Evolutionary conservation across 2,888 invertebrate species (phyloP).

Genomic region (Vanessa cardui): DNA sequence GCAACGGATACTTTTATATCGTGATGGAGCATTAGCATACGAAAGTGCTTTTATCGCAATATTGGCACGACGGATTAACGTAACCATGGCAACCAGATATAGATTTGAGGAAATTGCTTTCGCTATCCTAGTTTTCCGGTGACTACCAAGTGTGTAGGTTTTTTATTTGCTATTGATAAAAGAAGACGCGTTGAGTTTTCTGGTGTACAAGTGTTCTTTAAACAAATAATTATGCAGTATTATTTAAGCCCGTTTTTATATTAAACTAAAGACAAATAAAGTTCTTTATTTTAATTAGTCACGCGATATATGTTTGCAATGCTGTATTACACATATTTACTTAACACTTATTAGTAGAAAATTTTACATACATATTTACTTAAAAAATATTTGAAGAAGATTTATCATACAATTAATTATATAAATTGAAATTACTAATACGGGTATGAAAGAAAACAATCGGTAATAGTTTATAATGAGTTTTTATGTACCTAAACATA

Average conservation of each 20-base stretch:
- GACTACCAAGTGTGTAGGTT: neutral
- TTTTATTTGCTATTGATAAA: neutral
- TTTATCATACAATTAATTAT: no score
- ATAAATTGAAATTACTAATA: no score
- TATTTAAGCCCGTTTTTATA: no score
- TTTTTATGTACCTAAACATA: no score
- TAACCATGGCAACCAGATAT: slow-evolving; percentile 52
- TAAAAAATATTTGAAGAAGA: no score
- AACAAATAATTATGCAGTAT: no score
- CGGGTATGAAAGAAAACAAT: no score
- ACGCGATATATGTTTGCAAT: neutral
- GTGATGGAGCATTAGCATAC: slow-evolving; percentile 27
- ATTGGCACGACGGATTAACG: slow-evolving; percentile 45
- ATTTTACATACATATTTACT: no score
- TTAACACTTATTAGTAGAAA: no score
- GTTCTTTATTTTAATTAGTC: neutral
- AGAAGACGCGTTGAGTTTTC: neutral
- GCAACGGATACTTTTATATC: slow-evolving; percentile 4
- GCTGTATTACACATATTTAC: neutral
- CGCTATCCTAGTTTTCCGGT: neutral
- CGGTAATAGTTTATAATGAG: no score
- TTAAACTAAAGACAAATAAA: no score
- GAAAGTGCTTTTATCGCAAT: slow-evolving; percentile 23
- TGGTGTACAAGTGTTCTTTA: neutral
- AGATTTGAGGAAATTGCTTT: slow-evolving; percentile 1